Base-by-base conservation (phyloP, 2,888 invertebrate genomes). In the Sepioteuthis lessoniana region DNA sequence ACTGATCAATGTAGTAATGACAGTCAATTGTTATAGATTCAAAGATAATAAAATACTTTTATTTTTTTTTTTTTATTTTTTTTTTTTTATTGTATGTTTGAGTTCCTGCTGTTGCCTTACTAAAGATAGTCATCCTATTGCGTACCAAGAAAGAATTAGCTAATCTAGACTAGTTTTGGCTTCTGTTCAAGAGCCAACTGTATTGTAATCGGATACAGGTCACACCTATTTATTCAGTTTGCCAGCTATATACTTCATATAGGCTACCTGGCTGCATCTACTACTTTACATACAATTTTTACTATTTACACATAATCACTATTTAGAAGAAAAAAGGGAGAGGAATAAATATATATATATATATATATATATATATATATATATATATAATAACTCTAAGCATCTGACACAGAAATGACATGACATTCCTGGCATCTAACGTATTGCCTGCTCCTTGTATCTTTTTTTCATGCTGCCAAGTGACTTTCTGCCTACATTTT, bases 191-290 rank as follows among this genome's bases (percentile, higher is more conserved):
- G n/a, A 76, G 76, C 76, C 76, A 35, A 16, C 76, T 16, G 19
- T n/a, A n/a, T 76, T 76, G 76, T 76, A 76, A 76, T 76, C n/a
- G 76, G 76, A 76, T 76, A 76, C 76, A 76, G 76, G 76, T 76
- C 76, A 13, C 76, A 76, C 76, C 76, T 76, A 76, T 76, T 76
- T 76, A n/a, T 76, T 16, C 35, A 16, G 76, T 76, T 76, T 35
- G 76, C 76, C 16, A 76, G n/a, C 55, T 55, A 76, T 13, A 16
- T 76, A 76, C 76, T 35, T 76, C n/a, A n/a, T 13, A n/a, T 13
- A 21, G n/a, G n/a, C 76, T 76, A 76, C 76, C 76, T 76, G 76
- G 16, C 76, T 76, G n/a, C 76, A 35, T 76, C 35, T n/a, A n/a
- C 76, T 16, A n/a, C 35, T 76, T 55, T 55, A 28, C 55, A 55